Base-by-base conservation (phyloP, 2,888 invertebrate genomes). In the Neria commutata region DNA sequence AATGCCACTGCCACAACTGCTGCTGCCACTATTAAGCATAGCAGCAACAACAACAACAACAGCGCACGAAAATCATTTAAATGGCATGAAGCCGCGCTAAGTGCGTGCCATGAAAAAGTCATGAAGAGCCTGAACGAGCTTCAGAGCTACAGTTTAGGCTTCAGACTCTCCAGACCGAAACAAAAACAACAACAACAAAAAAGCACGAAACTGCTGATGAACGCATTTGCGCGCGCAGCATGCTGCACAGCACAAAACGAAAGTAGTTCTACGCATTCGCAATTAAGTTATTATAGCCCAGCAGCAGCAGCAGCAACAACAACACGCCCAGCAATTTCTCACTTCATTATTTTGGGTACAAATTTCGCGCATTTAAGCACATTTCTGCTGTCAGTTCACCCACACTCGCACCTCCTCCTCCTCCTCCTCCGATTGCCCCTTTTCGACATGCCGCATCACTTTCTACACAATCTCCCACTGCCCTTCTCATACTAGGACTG, bases 231-330 rank as follows among this genome's bases (percentile, higher is more conserved):
- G 37, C 37, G n/a, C 37, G n/a, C 11, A 37, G 37, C n/a, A n/a
- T n/a, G n/a, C 11, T n/a, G 37, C n/a, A n/a, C n/a, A 4, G 4
- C 19, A 60, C 73, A 66, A 71, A 72, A 71, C 66, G 73, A 71
- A 70, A 71, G 70, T 72, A 71, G 72, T 73, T 69, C 71, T 68
- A 65, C 59, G 67, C 61, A 54, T 40, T 56, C 64, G 59, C 64
- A 66, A 72, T 70, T 68, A 68, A 68, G 53, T 66, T 50, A 66
- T 58, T 67, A 60, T 54, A 62, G 61, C 42, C 19, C 17, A 19
- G 21, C 42, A 37, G 37, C 4, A n/a, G 6, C 10, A 42, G 19
- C 5, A 17, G 42, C 3, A 42, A 21, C 5, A 17, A 42, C 42
- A 17, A 5, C 42, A 14, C 4, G 37, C 6, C 17, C 42, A 42